A percentile compares a stretch with the other conserved stretches of the same genome.
phyloP scores from a whole-genome alignment of 1,140 invertebrate species.

The Lepidurus couesii region DNA sequence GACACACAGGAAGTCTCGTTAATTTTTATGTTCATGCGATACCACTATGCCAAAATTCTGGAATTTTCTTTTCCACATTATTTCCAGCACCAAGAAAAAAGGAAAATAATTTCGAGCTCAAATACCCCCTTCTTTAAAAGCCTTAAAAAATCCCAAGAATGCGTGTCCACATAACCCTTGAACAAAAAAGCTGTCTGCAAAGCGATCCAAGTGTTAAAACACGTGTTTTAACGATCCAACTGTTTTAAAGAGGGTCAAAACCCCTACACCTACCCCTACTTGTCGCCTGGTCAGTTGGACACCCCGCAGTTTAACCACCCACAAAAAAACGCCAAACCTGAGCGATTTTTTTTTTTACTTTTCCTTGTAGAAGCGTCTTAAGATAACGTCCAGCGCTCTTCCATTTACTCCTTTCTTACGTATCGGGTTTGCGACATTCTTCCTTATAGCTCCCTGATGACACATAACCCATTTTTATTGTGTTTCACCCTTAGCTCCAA shows the following conservation, averaged over 20 bases:
- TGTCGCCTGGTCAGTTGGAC: not conserved
- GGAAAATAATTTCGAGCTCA: not conserved
- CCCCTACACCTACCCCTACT: not conserved
- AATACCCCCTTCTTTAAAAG: not conserved
- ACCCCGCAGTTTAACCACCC: not conserved
- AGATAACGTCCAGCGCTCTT: too few relatives aligned
- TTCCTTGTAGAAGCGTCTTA: not conserved
- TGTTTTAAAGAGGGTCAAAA: not conserved
- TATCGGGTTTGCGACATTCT: too few relatives aligned
- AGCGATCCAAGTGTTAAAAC: not conserved
- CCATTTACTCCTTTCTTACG: too few relatives aligned
- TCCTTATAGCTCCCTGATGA: too few relatives aligned
- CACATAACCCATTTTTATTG: too few relatives aligned
- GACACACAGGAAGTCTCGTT: constrained; percentile 17
- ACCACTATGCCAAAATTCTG: not conserved
- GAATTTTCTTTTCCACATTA: not conserved
- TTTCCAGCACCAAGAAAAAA: not conserved
- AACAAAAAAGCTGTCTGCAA: not conserved
- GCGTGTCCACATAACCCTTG: not conserved
- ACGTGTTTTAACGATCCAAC: not conserved
- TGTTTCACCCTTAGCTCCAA: too few relatives aligned
- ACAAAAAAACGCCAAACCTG: not conserved
- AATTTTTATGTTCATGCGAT: not conserved
- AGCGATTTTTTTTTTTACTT: not conserved
- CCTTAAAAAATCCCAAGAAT: not conserved